Conservation (phyloP, 2,888 invertebrate genomes). For the Eumacrocentrus americanus region DNA sequence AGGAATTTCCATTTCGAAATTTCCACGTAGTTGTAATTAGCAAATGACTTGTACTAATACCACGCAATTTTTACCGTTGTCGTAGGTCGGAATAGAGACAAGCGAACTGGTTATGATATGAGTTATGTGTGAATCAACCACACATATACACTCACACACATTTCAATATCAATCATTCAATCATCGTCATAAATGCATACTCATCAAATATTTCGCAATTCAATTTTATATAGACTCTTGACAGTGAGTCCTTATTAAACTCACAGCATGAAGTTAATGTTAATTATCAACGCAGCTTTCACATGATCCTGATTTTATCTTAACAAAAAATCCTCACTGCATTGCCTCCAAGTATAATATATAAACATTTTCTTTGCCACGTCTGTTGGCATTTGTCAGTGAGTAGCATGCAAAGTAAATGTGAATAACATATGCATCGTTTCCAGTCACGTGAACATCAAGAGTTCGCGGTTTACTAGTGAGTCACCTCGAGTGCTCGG, state of each 20-base stretch:
- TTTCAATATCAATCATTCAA: neutral
- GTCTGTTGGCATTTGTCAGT: neutral
- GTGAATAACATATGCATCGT: neutral
- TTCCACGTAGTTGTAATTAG: neutral
- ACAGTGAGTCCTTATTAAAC: too few species aligned
- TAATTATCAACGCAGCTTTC: too few species aligned
- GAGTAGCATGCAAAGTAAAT: neutral
- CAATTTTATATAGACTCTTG: too few species aligned
- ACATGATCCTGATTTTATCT: too few species aligned
- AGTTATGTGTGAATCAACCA: neutral
- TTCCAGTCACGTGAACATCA: neutral
- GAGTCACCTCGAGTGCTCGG: neutral
- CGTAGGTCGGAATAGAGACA: neutral
- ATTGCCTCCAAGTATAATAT: too few species aligned
- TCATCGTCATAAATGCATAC: too few species aligned
- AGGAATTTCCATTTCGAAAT: neutral
- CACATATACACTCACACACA: neutral
- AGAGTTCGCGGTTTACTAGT: neutral
- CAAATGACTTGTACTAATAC: too few species aligned
- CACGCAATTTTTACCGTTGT: neutral
- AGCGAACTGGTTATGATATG: neutral
- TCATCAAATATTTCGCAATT: too few species aligned
- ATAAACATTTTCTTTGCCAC: neutral
- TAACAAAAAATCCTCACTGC: too few species aligned
- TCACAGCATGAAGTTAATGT: too few species aligned